These are phyloP conservation scores for Parauchenoglanis ngamensis DNA, from an alignment of 2,797 vertebrate genomes.

Conservation along the genomic window DNA sequence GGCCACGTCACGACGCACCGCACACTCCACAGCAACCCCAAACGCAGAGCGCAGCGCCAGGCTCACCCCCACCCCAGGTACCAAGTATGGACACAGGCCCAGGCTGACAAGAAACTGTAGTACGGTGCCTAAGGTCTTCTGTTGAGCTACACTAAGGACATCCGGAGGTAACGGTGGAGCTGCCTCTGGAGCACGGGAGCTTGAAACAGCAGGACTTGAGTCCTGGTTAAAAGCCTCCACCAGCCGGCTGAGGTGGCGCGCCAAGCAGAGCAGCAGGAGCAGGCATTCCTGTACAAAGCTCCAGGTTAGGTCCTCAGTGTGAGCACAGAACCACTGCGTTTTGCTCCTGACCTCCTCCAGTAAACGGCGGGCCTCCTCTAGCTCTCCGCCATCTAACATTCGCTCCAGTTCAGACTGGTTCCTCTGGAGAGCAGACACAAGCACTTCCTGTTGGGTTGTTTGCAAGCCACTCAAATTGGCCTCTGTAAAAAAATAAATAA, in stretches of 20 bases:
- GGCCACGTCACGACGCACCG: slow-evolving; percentile 49
- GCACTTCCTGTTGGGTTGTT: slow-evolving; percentile 67
- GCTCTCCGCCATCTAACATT: slow-evolving; percentile 64
- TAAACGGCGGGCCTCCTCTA: slow-evolving; percentile 55
- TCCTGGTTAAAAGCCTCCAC: slow-evolving; percentile 66
- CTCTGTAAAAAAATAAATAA: slow-evolving; percentile 60
- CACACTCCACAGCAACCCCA: slow-evolving; percentile 73
- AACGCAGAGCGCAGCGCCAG: slow-evolving; percentile 78
- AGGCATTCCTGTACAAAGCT: slow-evolving; percentile 80
- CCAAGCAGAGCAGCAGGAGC: slow-evolving; percentile 79
- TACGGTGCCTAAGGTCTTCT: slow-evolving; percentile 75
- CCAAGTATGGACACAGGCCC: slow-evolving; percentile 84
- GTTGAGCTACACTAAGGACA: slow-evolving; percentile 83
- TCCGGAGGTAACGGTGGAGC: slow-evolving; percentile 86
- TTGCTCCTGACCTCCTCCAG: slow-evolving; percentile 59
- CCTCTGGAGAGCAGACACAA: slow-evolving; percentile 71
- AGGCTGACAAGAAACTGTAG: slow-evolving; percentile 86
- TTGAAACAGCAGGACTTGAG: slow-evolving; percentile 48
- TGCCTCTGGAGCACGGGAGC: slow-evolving; percentile 68
- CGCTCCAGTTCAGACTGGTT: slow-evolving; percentile 73
- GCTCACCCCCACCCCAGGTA: slow-evolving; percentile 82
- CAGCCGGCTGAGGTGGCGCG: slow-evolving; percentile 71
- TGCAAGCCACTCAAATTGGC: slow-evolving; percentile 56
- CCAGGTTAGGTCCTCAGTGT: slow-evolving; percentile 77
- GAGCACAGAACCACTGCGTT: slow-evolving; percentile 65